Evolutionary conservation across 2,113 vertebrate genomes (phyloP).

Genomic region (Sebastes fasciatus): DNA sequence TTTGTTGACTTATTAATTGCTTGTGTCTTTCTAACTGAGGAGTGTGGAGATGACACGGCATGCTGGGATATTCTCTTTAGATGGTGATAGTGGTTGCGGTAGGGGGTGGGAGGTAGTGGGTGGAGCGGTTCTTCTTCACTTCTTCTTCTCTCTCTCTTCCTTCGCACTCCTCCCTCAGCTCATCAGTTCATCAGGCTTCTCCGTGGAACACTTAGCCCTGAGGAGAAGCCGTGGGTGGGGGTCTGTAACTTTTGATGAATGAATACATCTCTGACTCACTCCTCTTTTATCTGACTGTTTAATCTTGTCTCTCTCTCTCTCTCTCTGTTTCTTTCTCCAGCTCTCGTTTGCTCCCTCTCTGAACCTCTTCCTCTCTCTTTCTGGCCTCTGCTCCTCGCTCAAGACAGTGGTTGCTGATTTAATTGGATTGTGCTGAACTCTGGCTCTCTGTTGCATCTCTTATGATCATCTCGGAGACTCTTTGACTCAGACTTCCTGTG

Average conservation of each 20-base stretch:
- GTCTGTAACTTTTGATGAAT: constrained; percentile 87
- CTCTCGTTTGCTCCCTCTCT: constrained; percentile 64
- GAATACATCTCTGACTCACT: constrained; percentile 83
- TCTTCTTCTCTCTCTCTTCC: constrained; percentile 31
- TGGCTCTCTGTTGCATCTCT: constrained; percentile 79
- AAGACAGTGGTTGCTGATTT: constrained; percentile 80
- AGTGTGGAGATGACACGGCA: constrained; percentile 75
- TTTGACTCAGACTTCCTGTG: constrained; percentile 79
- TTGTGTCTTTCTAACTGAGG: constrained; percentile 77
- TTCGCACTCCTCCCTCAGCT: constrained; percentile 61
- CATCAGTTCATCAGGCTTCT: constrained; percentile 82
- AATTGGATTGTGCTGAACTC: constrained; percentile 84
- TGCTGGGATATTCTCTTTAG: constrained; percentile 81
- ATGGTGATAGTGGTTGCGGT: constrained; percentile 66
- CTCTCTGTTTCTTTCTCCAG: constrained; percentile 50
- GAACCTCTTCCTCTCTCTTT: constrained; percentile 68
- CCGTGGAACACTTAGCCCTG: constrained; percentile 81
- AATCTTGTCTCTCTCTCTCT: constrained; percentile 73
- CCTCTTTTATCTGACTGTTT: constrained; percentile 82
- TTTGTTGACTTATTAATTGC: constrained; percentile 85
- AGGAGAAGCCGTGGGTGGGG: constrained; percentile 84
- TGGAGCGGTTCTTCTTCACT: constrained; percentile 56
- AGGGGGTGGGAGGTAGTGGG: constrained; percentile 52
- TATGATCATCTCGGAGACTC: constrained; percentile 78
- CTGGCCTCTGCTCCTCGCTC: constrained; percentile 79